Percentiles rank a stretch among this genome's conserved stretches.
Conservation (phyloP, 2,797 vertebrate species). For the Paedocypris micromegethes region DNA sequence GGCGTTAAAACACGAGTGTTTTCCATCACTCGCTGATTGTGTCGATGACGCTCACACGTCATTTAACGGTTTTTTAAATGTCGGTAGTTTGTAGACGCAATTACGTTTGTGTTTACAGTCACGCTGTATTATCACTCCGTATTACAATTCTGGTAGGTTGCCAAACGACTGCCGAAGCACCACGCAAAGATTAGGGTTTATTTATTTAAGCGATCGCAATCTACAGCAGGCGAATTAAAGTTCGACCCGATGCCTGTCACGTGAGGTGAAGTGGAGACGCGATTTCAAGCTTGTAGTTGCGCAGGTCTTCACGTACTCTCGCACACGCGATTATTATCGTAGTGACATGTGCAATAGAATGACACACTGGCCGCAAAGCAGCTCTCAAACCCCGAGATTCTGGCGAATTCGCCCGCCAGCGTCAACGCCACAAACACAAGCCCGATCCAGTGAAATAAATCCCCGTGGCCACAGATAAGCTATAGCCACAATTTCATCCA, state of each 20-base stretch:
- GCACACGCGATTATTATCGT: neutral
- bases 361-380: neutral
- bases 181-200: neutral
- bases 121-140: constrained; percentile 23
- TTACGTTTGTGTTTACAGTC: constrained; percentile 29
- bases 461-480: constrained; percentile 5
- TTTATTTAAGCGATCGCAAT: neutral
- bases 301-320: too few species aligned
- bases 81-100: too few species aligned
- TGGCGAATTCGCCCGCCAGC: too few species aligned
- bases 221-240: neutral
- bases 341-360: constrained; percentile 17
- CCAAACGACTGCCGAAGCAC: constrained; percentile 5
- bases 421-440: too few species aligned
- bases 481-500: constrained; percentile 36
- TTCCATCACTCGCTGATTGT: neutral
- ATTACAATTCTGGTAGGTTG: constrained; percentile 9
- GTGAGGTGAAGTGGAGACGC: too few species aligned
- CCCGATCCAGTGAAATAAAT: too few species aligned
- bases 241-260: neutral
- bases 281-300: too few species aligned
- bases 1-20: neutral
- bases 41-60: neutral
- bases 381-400: too few species aligned
- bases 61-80: neutral